A percentile compares a stretch with the other conserved stretches of the same genome.
These are phyloP conservation scores for Macrosiphum euphorbiae DNA, from an alignment of 2,888 invertebrate species.

Conservation along the genomic window DNA sequence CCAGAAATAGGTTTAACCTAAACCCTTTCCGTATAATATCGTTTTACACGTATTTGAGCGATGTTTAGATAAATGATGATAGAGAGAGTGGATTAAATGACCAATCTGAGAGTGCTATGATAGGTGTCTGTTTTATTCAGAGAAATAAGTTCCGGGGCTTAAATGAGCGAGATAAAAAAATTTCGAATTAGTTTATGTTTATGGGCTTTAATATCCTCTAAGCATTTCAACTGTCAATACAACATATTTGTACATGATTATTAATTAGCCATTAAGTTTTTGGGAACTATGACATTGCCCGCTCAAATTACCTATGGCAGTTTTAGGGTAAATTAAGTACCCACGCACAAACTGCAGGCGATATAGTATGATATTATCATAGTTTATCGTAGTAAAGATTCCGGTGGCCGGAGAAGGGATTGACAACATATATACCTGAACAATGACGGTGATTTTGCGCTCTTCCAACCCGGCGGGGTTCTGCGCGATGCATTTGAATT, in stretches of 20 bases:
- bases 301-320: not conserved
- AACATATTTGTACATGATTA: not conserved
- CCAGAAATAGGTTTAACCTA: too few species aligned
- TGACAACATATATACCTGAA: not conserved
- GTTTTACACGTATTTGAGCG: too few species aligned
- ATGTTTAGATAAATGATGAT: not conserved
- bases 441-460: conserved; percentile 76
- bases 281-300: too few species aligned
- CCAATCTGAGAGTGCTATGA: not conserved
- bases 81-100: not conserved
- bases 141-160: not conserved
- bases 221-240: not conserved
- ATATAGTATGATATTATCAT: not conserved
- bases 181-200: not conserved
- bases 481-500: conserved; percentile 84
- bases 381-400: not conserved
- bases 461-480: conserved; percentile 86
- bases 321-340: not conserved
- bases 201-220: not conserved
- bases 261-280: not conserved
- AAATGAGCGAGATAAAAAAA: not conserved
- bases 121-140: not conserved
- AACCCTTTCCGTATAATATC: not conserved
- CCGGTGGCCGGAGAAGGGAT: not conserved
- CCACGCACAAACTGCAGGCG: not conserved